Evolutionary conservation across 2,797 vertebrate genomes (phyloP).

Genomic region (Selene dorsalis): DNA sequence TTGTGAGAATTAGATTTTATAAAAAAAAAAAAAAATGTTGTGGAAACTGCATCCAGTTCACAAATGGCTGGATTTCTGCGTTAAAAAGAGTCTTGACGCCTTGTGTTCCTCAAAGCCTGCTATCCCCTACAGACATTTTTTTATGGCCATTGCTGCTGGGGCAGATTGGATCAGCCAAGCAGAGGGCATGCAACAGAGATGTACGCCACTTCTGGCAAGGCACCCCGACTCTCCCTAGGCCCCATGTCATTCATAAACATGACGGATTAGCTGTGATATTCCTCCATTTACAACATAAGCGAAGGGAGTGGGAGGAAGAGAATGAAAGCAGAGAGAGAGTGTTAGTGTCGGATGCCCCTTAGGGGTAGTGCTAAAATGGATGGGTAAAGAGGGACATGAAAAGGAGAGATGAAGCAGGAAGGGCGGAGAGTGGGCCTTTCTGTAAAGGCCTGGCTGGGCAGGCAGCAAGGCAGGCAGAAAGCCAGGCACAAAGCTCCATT

Average conservation of each 20-base stretch:
- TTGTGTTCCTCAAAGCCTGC: conserved; percentile 44
- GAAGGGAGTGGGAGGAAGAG: conserved; percentile 66
- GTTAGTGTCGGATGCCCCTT: conserved; percentile 87
- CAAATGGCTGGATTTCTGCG: conserved; percentile 20
- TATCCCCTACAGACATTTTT: conserved; percentile 56
- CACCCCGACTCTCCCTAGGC: conserved; percentile 74
- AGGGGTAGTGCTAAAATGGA: conserved; percentile 90
- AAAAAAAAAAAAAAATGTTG: neutral
- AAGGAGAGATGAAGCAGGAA: conserved; percentile 91
- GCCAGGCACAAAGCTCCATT: conserved; percentile 87
- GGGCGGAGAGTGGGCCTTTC: conserved; percentile 73
- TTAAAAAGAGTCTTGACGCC: conserved; percentile 48
- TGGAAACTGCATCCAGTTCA: conserved; percentile 10
- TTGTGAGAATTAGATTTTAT: conserved; percentile 2
- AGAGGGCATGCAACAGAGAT: conserved; percentile 75
- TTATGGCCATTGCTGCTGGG: conserved; percentile 58
- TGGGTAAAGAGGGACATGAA: conserved; percentile 90
- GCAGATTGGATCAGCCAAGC: conserved; percentile 76
- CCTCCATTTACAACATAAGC: conserved; percentile 86
- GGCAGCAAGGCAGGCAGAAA: conserved; percentile 77
- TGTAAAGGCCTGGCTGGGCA: conserved; percentile 86
- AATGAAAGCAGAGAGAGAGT: conserved; percentile 75
- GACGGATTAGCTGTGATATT: conserved; percentile 90
- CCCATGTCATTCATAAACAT: conserved; percentile 92
- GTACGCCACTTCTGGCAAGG: conserved; percentile 70